A percentile compares a stretch with the other conserved stretches of the same genome.
phyloP scores from a whole-genome alignment of 2,888 invertebrate species.

The Conistra vaccinii region DNA sequence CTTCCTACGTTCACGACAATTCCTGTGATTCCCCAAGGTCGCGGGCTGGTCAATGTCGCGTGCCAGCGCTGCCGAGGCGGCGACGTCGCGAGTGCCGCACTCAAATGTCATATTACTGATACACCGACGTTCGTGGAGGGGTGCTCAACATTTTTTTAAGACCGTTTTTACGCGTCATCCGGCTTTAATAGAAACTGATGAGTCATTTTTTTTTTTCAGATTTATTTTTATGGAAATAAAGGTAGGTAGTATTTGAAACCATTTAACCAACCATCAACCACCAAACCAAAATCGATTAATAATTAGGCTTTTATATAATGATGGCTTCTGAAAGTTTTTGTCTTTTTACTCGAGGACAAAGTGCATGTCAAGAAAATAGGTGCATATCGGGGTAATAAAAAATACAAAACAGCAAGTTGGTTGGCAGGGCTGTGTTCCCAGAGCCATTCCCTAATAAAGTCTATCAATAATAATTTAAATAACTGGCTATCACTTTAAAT shows the following conservation, averaged over 20 bases:
- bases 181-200: too few species aligned
- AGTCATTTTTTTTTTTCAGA: not conserved
- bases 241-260: not conserved
- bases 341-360: not conserved
- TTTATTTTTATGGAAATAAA: not conserved
- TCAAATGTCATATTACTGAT: slow-evolving; percentile 86
- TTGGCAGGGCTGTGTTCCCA: not conserved
- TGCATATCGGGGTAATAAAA: not conserved
- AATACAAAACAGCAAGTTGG: not conserved
- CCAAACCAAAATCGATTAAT: too few species aligned
- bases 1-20: slow-evolving; percentile 42
- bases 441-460: not conserved
- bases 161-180: not conserved
- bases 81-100: slow-evolving; percentile 82
- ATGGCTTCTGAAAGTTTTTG: too few species aligned
- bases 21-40: slow-evolving; percentile 64
- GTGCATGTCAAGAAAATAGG: too few species aligned
- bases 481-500: not conserved
- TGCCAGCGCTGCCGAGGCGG: slow-evolving; percentile 72
- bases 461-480: not conserved
- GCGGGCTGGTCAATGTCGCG: slow-evolving; percentile 71
- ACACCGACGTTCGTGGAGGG: slow-evolving; percentile 73
- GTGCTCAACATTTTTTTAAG: slow-evolving; percentile 76
- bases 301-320: too few species aligned
- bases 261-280: too few species aligned